Evolutionary conservation across 1,140 invertebrate species (phyloP).

Genomic region (Palaemon carinicauda): DNA sequence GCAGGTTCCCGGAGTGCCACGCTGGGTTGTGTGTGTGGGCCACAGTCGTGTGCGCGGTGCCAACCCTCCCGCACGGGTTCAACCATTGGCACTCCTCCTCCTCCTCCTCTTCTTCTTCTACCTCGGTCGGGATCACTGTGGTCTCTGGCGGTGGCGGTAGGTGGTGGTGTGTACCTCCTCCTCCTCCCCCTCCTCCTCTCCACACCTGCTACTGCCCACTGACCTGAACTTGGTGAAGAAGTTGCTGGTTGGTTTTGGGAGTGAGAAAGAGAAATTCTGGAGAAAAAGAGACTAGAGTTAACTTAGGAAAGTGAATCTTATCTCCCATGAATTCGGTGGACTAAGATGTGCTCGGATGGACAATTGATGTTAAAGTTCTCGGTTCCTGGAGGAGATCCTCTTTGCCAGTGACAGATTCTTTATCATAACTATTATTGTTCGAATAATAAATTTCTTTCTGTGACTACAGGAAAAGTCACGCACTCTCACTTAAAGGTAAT

Average conservation of each 20-base stretch:
- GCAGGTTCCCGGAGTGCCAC: no score
- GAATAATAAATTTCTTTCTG: no score
- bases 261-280: neutral
- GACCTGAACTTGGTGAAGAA: neutral
- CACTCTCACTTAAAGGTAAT: no score
- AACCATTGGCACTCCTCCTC: neutral
- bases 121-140: neutral
- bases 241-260: neutral
- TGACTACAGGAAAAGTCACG: no score
- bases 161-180: no score
- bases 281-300: neutral
- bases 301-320: neutral
- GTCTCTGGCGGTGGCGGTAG: neutral
- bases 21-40: neutral
- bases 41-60: slow-evolving; percentile 7
- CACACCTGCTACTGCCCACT: neutral
- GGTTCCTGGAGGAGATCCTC: no score
- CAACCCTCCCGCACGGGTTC: slow-evolving; percentile 7
- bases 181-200: neutral
- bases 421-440: no score
- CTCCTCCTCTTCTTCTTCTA: neutral
- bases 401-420: no score
- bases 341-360: neutral
- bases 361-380: no score
- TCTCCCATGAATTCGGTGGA: neutral